These are phyloP conservation scores for Pedionomus torquatus DNA, from an alignment of 2,113 vertebrate genomes.

Conservation along the genomic window DNA sequence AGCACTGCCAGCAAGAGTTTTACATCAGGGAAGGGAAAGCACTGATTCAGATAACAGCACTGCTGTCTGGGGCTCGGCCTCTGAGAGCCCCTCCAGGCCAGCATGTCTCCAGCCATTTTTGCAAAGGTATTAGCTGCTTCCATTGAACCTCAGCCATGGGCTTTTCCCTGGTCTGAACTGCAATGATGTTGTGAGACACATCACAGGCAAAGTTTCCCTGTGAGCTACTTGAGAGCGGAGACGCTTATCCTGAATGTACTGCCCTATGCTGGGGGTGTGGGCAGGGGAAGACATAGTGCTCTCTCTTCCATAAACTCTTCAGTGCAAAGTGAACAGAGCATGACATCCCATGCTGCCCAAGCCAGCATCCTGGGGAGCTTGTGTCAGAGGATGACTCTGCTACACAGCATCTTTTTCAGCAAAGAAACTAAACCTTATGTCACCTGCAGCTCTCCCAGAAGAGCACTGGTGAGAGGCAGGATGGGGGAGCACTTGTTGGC, in stretches of 20 bases:
- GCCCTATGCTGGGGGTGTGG: not conserved
- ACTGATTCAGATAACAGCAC: not conserved
- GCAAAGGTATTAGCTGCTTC: not conserved
- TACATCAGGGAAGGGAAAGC: not conserved
- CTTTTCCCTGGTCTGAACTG: not conserved
- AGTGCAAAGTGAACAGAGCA: not conserved
- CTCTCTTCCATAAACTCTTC: not conserved
- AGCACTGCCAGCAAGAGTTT: not conserved
- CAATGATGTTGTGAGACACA: not conserved
- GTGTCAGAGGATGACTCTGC: not conserved
- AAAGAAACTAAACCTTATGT: not conserved
- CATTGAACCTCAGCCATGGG: not conserved
- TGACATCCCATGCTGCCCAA: not conserved
- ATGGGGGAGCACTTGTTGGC: fast-evolving
- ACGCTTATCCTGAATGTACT: fast-evolving
- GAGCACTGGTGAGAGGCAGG: fast-evolving
- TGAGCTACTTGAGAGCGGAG: not conserved
- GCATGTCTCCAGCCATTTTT: not conserved
- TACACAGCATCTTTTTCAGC: not conserved
- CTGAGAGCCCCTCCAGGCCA: not conserved
- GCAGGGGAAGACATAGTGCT: not conserved
- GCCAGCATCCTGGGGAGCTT: fast-evolving
- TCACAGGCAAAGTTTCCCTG: not conserved
- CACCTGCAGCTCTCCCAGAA: not conserved
- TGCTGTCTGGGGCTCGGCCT: not conserved